These are phyloP conservation scores for Petrocephalus microphthalmus DNA, from an alignment of 2,113 vertebrate genomes.

Conservation along the genomic window DNA sequence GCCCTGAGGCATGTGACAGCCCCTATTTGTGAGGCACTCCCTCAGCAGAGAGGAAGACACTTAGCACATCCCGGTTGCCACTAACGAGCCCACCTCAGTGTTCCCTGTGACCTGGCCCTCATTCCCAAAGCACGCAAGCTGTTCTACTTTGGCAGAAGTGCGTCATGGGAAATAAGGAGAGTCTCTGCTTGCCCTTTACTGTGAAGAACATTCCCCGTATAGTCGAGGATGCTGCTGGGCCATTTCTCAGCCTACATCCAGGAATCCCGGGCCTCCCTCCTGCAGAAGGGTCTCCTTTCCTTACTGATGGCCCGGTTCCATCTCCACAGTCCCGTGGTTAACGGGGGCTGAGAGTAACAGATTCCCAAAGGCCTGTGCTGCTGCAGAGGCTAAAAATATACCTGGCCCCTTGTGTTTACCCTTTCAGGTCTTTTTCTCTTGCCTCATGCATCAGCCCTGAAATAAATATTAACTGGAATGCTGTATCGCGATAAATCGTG, in stretches of 20 bases:
- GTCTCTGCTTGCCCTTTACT: background rate
- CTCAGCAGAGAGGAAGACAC: background rate
- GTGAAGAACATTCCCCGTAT: conserved; percentile 1
- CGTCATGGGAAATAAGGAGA: background rate
- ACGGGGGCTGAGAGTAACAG: background rate
- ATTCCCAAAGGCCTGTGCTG: background rate
- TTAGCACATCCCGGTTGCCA: conserved; percentile 10
- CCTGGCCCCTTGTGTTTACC: background rate
- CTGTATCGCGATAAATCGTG: background rate
- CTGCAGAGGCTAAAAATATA: background rate
- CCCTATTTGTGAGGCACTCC: background rate
- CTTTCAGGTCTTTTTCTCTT: background rate
- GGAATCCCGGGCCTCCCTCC: background rate
- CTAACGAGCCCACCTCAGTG: conserved; percentile 15
- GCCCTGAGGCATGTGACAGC: background rate
- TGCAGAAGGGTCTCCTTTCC: background rate
- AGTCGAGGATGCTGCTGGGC: background rate
- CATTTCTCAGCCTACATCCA: background rate
- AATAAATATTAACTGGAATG: conserved; percentile 4
- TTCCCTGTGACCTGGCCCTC: conserved; percentile 15
- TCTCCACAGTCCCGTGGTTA: background rate
- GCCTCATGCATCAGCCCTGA: background rate
- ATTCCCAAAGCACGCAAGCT: background rate
- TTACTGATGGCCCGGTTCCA: background rate
- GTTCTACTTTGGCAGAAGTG: background rate